These are phyloP conservation scores for Callithrix jacchus DNA, from an alignment of 2,113 vertebrate genomes.

Conservation along the genomic window DNA sequence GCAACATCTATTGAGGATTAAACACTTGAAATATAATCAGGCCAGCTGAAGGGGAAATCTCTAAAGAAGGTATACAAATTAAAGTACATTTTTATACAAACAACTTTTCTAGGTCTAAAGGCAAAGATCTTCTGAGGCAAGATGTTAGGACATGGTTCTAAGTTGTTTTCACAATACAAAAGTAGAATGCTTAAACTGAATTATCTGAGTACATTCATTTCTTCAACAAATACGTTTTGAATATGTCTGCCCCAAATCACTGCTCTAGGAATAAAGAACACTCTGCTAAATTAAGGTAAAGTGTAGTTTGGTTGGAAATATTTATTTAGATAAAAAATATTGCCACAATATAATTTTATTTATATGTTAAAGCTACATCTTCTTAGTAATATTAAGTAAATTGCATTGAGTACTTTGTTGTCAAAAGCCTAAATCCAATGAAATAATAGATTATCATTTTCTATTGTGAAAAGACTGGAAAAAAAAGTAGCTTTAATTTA, in stretches of 20 bases:
- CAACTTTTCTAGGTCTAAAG: background rate
- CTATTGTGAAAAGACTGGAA: conserved; percentile 67
- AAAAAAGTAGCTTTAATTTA: conserved; percentile 80
- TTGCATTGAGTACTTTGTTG: conserved; percentile 43
- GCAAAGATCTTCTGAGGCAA: background rate
- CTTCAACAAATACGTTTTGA: background rate
- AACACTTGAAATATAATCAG: background rate
- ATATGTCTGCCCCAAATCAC: background rate
- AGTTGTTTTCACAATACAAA: background rate
- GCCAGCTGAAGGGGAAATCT: background rate
- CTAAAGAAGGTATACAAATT: background rate
- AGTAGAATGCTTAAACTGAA: background rate
- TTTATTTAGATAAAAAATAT: conserved; percentile 8
- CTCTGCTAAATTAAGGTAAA: background rate
- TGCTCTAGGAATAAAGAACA: background rate
- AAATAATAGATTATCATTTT: conserved; percentile 82
- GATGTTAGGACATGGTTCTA: background rate
- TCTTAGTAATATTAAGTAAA: background rate
- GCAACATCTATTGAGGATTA: background rate
- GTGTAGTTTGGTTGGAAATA: background rate
- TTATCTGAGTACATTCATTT: background rate
- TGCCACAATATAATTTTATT: background rate
- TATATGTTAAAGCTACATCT: background rate
- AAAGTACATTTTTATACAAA: background rate
- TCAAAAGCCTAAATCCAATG: conserved; percentile 71